These are phyloP conservation scores for Odontomyia ornata DNA, from an alignment of 2,888 invertebrate genomes.

Conservation along the genomic window DNA sequence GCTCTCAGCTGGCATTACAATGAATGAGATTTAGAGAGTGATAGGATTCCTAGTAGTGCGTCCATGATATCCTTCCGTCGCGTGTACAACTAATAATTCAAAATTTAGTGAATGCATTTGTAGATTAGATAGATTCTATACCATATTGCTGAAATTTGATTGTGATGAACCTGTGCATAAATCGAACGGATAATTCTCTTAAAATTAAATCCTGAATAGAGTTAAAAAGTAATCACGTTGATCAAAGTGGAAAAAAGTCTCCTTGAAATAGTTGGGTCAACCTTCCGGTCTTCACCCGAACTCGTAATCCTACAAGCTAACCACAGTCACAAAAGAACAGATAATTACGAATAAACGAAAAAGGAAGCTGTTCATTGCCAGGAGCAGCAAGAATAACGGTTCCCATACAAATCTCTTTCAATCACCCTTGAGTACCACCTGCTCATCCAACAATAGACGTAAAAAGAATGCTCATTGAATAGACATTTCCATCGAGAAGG, in stretches of 20 bases:
- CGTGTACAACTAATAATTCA: no score
- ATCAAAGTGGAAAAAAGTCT: no score
- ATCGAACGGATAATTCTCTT: no score
- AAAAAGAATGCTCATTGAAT: slow-evolving; percentile 22
- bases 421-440: slow-evolving; percentile 13
- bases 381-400: background rate
- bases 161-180: no score
- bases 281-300: background rate
- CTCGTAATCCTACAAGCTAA: background rate
- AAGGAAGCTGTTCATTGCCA: background rate
- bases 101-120: no score
- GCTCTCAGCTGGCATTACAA: background rate
- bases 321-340: background rate
- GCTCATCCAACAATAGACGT: slow-evolving; percentile 23
- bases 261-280: background rate
- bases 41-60: background rate
- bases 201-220: no score
- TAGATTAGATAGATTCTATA: no score
- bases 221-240: no score
- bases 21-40: slow-evolving; percentile 18
- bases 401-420: background rate
- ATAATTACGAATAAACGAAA: slow-evolving; percentile 23
- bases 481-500: background rate
- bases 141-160: no score
- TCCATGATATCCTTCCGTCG: no score